Evolutionary conservation across 1,140 invertebrate species (phyloP).

Genomic region (Cotesia typhae): DNA sequence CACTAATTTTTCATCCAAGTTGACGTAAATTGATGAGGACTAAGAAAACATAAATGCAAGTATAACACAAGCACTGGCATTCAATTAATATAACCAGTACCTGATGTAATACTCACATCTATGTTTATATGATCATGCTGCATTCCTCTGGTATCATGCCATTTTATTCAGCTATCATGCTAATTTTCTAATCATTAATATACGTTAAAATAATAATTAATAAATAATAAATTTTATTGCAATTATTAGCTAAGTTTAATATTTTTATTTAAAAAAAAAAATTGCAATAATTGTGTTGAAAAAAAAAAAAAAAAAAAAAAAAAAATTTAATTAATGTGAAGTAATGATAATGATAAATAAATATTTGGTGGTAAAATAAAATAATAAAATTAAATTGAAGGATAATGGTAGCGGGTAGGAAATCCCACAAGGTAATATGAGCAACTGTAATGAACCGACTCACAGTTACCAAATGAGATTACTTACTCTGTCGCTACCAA

Average conservation of each 20-base stretch:
- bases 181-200: slow-evolving; percentile 4
- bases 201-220: background rate
- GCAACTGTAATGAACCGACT: slow-evolving; percentile 69
- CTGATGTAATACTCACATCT: slow-evolving; percentile 97
- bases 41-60: slow-evolving; percentile 68
- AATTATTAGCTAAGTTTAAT: background rate
- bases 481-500: slow-evolving; percentile 67
- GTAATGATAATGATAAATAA: background rate
- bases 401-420: slow-evolving; percentile 65
- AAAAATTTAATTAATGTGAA: background rate
- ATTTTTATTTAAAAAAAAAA: background rate
- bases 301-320: background rate
- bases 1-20: slow-evolving; percentile 45
- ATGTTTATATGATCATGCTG: slow-evolving; percentile 61
- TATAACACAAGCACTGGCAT: slow-evolving; percentile 86
- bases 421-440: slow-evolving; percentile 82
- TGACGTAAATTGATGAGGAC: slow-evolving; percentile 53
- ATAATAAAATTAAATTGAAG: slow-evolving; percentile 47
- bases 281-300: background rate
- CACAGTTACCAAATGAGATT: slow-evolving; percentile 96
- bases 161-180: slow-evolving; percentile 44
- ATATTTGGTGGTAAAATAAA: slow-evolving; percentile 34
- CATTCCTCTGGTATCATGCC: slow-evolving; percentile 66
- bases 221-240: background rate
- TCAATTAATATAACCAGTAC: slow-evolving; percentile 81